Conservation (phyloP, 2,113 vertebrate genomes). For the Tinamus guttatus region DNA sequence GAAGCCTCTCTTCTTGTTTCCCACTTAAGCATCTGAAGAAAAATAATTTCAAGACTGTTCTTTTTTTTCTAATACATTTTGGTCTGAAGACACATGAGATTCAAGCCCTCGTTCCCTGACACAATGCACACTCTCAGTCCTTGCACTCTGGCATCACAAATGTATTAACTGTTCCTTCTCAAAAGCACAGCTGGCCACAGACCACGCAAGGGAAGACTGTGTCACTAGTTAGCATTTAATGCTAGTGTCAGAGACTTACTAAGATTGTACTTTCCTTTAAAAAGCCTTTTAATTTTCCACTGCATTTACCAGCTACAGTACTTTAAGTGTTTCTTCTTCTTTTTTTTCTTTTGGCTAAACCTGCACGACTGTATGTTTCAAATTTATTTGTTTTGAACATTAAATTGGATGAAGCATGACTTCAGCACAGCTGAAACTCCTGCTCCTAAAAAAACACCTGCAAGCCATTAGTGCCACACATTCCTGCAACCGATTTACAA, state of each 20-base stretch:
- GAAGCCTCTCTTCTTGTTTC: not conserved
- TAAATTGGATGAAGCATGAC: not conserved
- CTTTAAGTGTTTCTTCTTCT: not conserved
- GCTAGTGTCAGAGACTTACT: no score
- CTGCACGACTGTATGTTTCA: not conserved
- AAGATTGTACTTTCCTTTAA: not conserved
- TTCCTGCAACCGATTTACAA: not conserved
- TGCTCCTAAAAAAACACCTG: not conserved
- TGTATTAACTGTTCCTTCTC: not conserved
- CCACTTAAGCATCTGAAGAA: not conserved
- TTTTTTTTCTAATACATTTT: fast-evolving
- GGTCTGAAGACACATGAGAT: no score
- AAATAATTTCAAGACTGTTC: not conserved
- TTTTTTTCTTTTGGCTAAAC: not conserved
- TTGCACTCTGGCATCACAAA: fast-evolving
- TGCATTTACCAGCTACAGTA: not conserved
- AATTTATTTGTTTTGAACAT: not conserved
- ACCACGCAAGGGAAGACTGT: fast-evolving
- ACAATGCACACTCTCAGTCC: fast-evolving
- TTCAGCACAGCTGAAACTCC: not conserved
- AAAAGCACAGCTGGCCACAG: not conserved
- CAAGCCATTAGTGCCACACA: not conserved
- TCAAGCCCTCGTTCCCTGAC: no score
- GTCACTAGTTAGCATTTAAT: fast-evolving
- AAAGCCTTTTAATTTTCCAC: not conserved